Base-by-base conservation (phyloP, 2,797 vertebrate genomes). In the Sebastes oblongus region DNA sequence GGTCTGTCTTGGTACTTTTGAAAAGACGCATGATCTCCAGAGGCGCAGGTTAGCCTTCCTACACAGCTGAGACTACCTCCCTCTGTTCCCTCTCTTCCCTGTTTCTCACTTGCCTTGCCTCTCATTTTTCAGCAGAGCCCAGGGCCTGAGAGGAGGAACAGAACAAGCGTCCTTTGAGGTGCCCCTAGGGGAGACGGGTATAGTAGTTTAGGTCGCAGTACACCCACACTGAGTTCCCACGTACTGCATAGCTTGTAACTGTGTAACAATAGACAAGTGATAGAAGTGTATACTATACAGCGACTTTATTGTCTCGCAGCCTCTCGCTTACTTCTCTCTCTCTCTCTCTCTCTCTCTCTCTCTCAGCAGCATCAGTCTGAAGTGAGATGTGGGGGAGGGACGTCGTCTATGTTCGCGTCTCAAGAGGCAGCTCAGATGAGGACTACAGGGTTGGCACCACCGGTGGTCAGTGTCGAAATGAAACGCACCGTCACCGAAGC, bases 381-480 rank as follows among this genome's bases (percentile, higher is more conserved):
- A 83, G 80, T 50, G 83, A 86, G 79, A 72, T 34, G 84, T 71
- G 76, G 91, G 82, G 87, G 80, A 69, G 85, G 84, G 85, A 66
- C 25, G 66, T 90, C 83, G 65, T 91, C 83, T 86, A 65, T 78
- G 82, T 77, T 80, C 58, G 34, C 8, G 81, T 93, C 94, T 92
- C 93, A 55, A 83, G 93, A 89, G 94, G 88, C 84, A 86, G 81
- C 88, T 90, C 77, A 83, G 86, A 93, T 83, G 88, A 93, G 90
- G 89, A 92, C 90, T 85, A 82, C 85, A 78, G 89, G 82, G 89
- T 89, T 93, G 93, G 93, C 93, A 89, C 93, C 92, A 94, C 88
- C 61, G 87, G 88, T 93, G 94, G 94, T 95, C 93, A 94, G 92
- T 78, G 92, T 77, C 91, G 90, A 90, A 93, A 94, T 93, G 91